A percentile compares a stretch with the other conserved stretches of the same genome.
Evolutionary conservation across 2,888 invertebrate genomes (phyloP).

Genomic region (Callosobruchus maculatus): DNA sequence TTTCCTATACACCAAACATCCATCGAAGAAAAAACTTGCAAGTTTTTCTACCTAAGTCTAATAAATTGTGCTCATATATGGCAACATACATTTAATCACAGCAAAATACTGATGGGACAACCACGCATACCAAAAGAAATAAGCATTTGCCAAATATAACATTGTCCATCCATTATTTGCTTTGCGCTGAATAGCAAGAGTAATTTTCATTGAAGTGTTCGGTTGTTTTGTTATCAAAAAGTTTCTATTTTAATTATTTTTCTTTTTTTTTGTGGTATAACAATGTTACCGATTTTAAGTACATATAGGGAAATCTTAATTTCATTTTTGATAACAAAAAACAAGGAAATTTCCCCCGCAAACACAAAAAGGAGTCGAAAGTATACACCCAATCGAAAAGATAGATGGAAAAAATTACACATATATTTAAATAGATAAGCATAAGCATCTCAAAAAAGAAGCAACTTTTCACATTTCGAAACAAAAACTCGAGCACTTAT

Average conservation of each 20-base stretch:
- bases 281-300: background rate
- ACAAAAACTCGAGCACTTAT: background rate
- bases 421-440: background rate
- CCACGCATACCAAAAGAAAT: background rate
- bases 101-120: background rate
- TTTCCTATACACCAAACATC: background rate
- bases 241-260: background rate
- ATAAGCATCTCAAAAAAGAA: background rate
- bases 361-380: too few species aligned
- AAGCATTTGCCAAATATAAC: background rate
- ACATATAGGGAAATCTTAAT: background rate
- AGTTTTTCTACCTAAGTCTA: background rate
- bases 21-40: background rate
- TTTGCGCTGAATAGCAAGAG: background rate
- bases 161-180: background rate
- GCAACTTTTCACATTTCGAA: background rate
- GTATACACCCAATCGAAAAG: background rate
- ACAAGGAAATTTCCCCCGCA: too few species aligned
- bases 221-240: background rate
- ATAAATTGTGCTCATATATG: background rate
- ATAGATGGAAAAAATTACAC: background rate
- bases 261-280: background rate
- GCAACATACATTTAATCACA: background rate
- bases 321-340: background rate
- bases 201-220: background rate